phyloP scores from a whole-genome alignment of 2,113 vertebrate genomes.

The Aspidoscelis tigris region DNA sequence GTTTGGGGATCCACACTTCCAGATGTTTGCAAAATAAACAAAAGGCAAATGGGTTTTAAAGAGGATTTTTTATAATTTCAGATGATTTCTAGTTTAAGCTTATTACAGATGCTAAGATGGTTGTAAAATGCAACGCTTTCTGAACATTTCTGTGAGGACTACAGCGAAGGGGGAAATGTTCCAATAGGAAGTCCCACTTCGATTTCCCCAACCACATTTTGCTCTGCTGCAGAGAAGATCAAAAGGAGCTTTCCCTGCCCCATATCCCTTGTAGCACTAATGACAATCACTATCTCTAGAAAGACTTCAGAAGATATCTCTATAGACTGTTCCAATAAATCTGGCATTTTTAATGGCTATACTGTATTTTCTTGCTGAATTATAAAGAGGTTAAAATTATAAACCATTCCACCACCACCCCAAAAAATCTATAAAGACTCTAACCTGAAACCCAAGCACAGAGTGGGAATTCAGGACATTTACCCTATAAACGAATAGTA shows the following conservation, averaged over 20 bases:
- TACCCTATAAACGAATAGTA: background rate
- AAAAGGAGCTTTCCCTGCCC: no score
- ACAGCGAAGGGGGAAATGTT: no score
- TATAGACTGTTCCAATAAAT: constrained; percentile 11
- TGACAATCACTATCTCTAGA: constrained; percentile 1
- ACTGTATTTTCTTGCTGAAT: constrained; percentile 1
- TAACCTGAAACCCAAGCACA: background rate
- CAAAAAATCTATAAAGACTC: background rate
- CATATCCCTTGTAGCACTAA: background rate
- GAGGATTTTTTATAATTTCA: background rate
- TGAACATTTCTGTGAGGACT: no score
- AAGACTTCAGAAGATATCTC: constrained; percentile 5
- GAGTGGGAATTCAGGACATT: background rate
- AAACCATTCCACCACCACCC: background rate
- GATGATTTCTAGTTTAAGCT: constrained; percentile 31
- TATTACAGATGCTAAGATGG: constrained; percentile 10
- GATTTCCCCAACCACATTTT: no score
- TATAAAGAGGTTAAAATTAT: constrained; percentile 15
- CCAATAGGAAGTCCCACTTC: no score
- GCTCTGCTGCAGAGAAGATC: no score
- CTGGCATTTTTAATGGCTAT: constrained; percentile 5
- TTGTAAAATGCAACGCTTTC: background rate
- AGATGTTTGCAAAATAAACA: constrained; percentile 35
- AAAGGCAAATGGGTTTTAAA: constrained; percentile 20
- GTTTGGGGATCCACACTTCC: background rate